Conservation (phyloP, 2,797 vertebrate species). For the Tolypeutes matacus region DNA sequence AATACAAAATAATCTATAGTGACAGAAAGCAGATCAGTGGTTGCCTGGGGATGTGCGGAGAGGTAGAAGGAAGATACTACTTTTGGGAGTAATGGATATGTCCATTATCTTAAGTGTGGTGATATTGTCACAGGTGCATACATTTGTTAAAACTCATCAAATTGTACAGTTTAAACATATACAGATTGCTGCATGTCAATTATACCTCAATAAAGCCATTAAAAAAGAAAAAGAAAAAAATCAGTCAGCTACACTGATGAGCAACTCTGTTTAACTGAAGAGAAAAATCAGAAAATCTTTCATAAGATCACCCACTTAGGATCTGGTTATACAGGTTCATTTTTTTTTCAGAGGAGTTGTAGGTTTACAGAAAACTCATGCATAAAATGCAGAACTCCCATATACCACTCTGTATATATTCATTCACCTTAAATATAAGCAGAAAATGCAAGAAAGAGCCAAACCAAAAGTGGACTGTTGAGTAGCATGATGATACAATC, state of each 20-base stretch:
- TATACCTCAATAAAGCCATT: neutral
- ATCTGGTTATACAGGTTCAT: neutral
- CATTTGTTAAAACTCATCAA: neutral
- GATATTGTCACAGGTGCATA: neutral
- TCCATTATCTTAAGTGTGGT: neutral
- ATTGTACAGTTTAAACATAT: neutral
- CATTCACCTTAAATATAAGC: neutral
- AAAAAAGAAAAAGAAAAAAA: neutral
- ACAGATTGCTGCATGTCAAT: neutral
- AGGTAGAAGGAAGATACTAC: neutral
- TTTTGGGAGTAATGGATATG: neutral
- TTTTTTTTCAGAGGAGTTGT: no score
- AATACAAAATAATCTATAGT: neutral
- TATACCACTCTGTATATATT: neutral
- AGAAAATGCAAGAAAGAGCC: neutral
- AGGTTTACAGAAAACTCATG: no score
- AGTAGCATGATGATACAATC: neutral
- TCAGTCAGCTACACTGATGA: neutral
- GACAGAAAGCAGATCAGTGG: neutral
- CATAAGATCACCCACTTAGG: neutral
- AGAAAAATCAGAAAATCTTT: slow-evolving; percentile 14
- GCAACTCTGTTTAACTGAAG: slow-evolving; percentile 1
- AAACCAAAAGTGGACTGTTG: neutral
- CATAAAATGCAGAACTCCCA: no score
- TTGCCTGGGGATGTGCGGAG: neutral